Evolutionary conservation across 2,888 invertebrate species (phyloP).

Genomic region (Elmis aenea): DNA sequence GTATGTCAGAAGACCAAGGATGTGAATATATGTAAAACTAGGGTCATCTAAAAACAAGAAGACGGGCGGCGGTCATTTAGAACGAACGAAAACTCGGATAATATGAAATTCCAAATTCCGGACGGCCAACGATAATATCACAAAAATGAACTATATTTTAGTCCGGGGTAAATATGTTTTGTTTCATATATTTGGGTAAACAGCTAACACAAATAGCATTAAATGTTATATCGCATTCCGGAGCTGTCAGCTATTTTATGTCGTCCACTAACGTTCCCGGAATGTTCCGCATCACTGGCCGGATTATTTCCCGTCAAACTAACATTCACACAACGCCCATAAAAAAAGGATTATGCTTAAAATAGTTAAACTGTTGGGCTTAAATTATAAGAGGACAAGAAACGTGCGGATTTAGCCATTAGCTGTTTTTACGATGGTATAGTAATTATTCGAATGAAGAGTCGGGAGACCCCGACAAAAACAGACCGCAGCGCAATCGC

Average conservation of each 20-base stretch:
- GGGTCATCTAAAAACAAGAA: conserved; percentile 15
- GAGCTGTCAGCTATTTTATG: conserved; percentile 9
- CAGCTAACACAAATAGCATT: conserved; percentile 3
- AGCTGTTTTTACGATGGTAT: conserved; percentile 23
- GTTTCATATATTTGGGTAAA: neutral
- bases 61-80: conserved; percentile 13
- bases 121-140: neutral
- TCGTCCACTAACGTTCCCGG: conserved; percentile 9
- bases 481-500: conserved; percentile 20
- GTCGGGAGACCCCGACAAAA: conserved; percentile 19
- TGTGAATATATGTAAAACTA: conserved; percentile 20
- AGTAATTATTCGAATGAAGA: conserved; percentile 22
- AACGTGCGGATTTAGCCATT: conserved; percentile 26
- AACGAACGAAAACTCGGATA: conserved; percentile 17
- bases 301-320: conserved; percentile 12
- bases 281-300: conserved; percentile 8
- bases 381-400: conserved; percentile 25
- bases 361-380: conserved; percentile 24
- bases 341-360: conserved; percentile 16
- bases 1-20: conserved; percentile 22
- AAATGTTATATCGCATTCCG: conserved; percentile 9
- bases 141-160: neutral
- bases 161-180: too few relatives aligned
- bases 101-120: too few relatives aligned
- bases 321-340: conserved; percentile 5